Conservation (phyloP, 2,797 vertebrate species). For the Anguilla pacifica region DNA sequence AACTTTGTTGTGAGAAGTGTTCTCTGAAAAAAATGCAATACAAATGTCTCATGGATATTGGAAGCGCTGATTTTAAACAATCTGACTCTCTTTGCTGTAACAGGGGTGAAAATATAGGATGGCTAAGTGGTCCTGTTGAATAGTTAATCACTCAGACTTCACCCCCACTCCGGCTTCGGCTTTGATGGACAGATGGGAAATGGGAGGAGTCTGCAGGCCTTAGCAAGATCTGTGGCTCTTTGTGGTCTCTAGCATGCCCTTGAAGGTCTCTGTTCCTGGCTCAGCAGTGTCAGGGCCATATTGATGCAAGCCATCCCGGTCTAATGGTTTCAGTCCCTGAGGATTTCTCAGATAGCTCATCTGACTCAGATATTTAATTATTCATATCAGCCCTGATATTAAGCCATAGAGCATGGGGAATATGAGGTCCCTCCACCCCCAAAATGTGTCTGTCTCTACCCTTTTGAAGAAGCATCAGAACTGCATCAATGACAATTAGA, state of each 20-base stretch:
- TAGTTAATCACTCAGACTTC: background rate
- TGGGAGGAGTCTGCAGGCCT: constrained; percentile 30
- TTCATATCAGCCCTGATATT: constrained; percentile 72
- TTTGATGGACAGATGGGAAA: background rate
- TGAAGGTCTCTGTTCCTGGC: constrained; percentile 36
- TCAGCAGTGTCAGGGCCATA: constrained; percentile 44
- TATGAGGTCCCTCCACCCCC: background rate
- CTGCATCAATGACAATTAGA: background rate
- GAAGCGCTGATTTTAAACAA: background rate
- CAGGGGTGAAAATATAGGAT: constrained; percentile 1
- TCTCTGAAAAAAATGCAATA: background rate
- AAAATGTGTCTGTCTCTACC: background rate
- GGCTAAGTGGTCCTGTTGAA: background rate
- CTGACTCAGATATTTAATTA: constrained; percentile 67
- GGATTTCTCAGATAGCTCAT: constrained; percentile 66
- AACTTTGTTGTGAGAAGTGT: background rate
- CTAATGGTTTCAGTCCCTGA: constrained; percentile 69
- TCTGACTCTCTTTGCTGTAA: background rate
- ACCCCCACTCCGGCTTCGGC: background rate
- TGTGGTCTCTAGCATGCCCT: constrained; percentile 38
- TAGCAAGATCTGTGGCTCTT: background rate
- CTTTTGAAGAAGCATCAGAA: background rate
- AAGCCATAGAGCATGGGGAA: constrained; percentile 49
- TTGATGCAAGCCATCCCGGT: constrained; percentile 47
- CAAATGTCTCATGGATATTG: background rate